Evolutionary conservation across 2,888 invertebrate genomes (phyloP).

Genomic region (Melipona beecheii): DNA sequence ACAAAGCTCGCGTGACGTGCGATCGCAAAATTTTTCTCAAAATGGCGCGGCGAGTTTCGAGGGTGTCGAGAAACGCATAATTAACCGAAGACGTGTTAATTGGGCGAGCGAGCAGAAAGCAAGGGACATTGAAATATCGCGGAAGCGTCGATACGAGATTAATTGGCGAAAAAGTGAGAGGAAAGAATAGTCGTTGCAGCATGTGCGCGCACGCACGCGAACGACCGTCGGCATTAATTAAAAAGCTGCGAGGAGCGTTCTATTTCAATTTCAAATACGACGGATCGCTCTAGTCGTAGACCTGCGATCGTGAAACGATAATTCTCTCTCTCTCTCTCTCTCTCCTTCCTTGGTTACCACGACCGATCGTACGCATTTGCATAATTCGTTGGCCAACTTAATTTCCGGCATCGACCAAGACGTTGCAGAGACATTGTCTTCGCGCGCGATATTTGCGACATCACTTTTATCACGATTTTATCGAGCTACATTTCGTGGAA

Average conservation of each 20-base stretch:
- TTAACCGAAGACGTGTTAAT: slow-evolving; percentile 46
- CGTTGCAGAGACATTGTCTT: slow-evolving; percentile 11
- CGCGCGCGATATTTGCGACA: too few relatives aligned
- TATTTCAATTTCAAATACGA: slow-evolving; percentile 70
- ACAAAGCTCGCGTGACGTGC: background rate
- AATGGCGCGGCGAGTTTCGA: background rate
- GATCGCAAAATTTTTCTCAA: slow-evolving; percentile 2
- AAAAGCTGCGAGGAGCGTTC: slow-evolving; percentile 40
- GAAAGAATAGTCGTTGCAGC: slow-evolving; percentile 13
- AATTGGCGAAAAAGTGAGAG: slow-evolving; percentile 34
- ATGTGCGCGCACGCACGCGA: background rate
- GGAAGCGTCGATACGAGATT: slow-evolving; percentile 42
- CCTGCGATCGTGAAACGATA: slow-evolving; percentile 64
- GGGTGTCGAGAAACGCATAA: slow-evolving; percentile 8
- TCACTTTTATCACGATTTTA: too few relatives aligned
- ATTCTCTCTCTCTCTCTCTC: slow-evolving; percentile 47
- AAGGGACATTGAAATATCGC: slow-evolving; percentile 38
- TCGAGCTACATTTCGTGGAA: too few relatives aligned
- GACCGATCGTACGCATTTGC: slow-evolving; percentile 67
- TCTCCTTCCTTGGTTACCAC: slow-evolving; percentile 44
- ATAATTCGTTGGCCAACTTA: slow-evolving; percentile 69
- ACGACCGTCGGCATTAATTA: slow-evolving; percentile 54
- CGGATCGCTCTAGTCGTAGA: slow-evolving; percentile 26
- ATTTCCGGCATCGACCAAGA: slow-evolving; percentile 52
- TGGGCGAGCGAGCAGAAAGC: slow-evolving; percentile 21